Evolutionary conservation across 64 coral and sea anemone genomes (phyloP), one percentile per base, ranked within the genome.

Genomic region (Dendrophyllia cribrosa): DNA sequence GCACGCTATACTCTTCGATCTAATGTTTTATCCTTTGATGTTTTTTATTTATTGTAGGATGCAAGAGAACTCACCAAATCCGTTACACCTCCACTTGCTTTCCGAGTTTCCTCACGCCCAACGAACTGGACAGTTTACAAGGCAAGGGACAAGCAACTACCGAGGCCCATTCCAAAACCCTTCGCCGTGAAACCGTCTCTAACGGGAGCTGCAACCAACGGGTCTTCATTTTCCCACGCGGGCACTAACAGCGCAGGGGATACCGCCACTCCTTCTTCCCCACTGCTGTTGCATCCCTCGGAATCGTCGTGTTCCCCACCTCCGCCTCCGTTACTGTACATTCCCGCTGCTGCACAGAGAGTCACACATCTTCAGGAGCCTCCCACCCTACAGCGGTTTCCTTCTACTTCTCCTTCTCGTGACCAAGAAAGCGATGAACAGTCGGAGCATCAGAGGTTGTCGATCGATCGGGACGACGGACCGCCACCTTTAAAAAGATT

Each of bases 321-420:
- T 16, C 92, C 92, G 10, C 95, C 95, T 5, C 95, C 95, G 5
- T 34, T 97, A 16, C 83, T 97, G 13, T 97, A 97, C 69, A 97
- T 97, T 44, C 95, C 95, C 74, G 92, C 93, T 10, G 92, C 92
- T 14, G 95, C 95, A 45, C 92, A 94, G 69, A 91, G 89, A 59
- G 92, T 97, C 17, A 97, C 95, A 4, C 95, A 97, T 76, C 81
- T 97, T 9, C 95, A 94, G 16, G 95, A 88, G 3, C 95, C 95
- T 22, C 95, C 95, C 16, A 93, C 85, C 46, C 76, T 97, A 6
- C 84, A 97, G 81, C 83, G 95, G 13, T 76, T 88, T 26, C 93
- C 93, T 11, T 82, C 87, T 6, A 55, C 78, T 25, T 76, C 87
- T 16, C 62, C 46, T 66, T 65, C 12, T 6, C 47, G 60, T 17